A percentile compares a stretch with the other conserved stretches of the same genome.
phyloP scores from a whole-genome alignment of 2,113 vertebrate genomes.

The Clarias magur region DNA sequence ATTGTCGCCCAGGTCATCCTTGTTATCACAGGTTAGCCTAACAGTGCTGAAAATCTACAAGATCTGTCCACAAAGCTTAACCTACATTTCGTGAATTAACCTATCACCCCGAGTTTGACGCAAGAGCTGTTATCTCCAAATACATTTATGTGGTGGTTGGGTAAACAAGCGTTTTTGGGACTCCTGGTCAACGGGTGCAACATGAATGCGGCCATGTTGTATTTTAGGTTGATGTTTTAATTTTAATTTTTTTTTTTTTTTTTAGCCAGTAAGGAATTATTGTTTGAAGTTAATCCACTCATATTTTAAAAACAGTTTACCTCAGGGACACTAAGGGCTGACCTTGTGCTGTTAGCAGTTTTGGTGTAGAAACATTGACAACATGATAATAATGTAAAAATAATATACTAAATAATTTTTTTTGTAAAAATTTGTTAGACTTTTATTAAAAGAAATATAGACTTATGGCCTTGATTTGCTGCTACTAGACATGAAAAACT shows the following conservation, averaged over 20 bases:
- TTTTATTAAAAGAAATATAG: not conserved
- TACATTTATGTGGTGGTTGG: not conserved
- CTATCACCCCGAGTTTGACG: not conserved
- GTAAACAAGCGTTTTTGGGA: not conserved
- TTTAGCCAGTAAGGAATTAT: not conserved
- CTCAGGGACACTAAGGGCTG: not conserved
- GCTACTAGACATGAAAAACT: too few relatives aligned
- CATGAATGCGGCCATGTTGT: not conserved
- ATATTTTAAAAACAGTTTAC: not conserved
- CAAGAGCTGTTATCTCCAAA: not conserved
- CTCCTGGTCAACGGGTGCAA: not conserved
- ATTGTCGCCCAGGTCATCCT: not conserved
- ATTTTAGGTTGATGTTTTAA: not conserved
- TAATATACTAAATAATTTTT: too few relatives aligned
- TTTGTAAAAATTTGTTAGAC: not conserved
- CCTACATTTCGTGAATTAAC: not conserved
- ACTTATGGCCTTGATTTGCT: not conserved
- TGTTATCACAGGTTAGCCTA: not conserved
- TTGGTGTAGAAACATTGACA: not conserved
- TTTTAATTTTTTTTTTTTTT: not conserved
- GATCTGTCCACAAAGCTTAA: conserved; percentile 1
- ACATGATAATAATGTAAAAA: not conserved
- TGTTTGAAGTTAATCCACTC: not conserved
- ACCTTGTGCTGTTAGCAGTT: not conserved
- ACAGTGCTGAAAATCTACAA: not conserved